These are phyloP conservation scores for Centropristis striata DNA, from an alignment of 2,113 vertebrate species.

Conservation along the genomic window DNA sequence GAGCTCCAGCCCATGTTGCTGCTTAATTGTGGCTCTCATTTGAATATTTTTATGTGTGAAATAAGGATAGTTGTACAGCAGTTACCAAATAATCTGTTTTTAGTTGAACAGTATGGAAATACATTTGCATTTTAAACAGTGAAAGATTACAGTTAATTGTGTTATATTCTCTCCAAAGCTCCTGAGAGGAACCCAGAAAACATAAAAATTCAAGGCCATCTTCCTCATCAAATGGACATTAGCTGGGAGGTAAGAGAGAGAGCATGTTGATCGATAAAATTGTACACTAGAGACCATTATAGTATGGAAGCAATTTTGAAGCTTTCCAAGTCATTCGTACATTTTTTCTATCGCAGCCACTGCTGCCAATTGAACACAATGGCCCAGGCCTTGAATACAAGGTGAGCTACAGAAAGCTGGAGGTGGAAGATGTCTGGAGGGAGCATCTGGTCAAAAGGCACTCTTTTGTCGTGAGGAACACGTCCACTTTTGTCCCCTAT, in stretches of 20 bases:
- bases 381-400: constrained; percentile 94
- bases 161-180: constrained; percentile 83
- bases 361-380: constrained; percentile 89
- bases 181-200: constrained; percentile 95
- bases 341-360: constrained; percentile 83
- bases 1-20: constrained; percentile 2
- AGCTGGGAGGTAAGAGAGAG: constrained; percentile 91
- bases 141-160: background rate
- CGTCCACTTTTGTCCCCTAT: constrained; percentile 92
- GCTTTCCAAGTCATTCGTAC: background rate
- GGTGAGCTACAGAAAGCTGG: constrained; percentile 91
- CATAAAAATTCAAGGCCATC: constrained; percentile 90
- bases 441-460: constrained; percentile 90
- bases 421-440: constrained; percentile 85
- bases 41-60: constrained; percentile 10
- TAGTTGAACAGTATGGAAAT: background rate
- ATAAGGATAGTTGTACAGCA: background rate
- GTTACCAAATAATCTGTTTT: background rate
- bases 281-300: background rate
- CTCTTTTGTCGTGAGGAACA: constrained; percentile 87
- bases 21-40: constrained; percentile 23
- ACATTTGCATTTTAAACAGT: background rate
- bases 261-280: background rate
- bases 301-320: background rate
- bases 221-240: constrained; percentile 95